phyloP scores from a whole-genome alignment of 2,113 vertebrate species.

The Phocoena sinus region DNA sequence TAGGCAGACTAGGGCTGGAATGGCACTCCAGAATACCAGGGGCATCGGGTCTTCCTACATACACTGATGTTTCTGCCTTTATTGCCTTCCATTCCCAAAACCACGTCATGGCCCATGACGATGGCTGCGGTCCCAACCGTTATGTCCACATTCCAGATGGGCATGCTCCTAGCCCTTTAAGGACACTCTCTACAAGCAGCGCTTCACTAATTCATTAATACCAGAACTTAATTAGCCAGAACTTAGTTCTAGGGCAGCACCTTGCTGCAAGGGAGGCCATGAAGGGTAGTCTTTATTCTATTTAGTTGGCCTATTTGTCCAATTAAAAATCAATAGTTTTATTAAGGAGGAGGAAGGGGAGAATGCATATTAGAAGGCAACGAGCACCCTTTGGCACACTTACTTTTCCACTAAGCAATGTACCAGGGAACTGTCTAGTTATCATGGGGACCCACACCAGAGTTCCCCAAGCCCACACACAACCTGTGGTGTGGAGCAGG shows the following conservation, averaged over 20 bases:
- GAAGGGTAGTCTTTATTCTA: background rate
- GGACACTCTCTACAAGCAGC: background rate
- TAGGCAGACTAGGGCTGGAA: background rate
- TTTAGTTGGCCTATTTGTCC: background rate
- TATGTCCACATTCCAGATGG: background rate
- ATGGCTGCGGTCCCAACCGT: fast-evolving
- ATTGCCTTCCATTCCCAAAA: background rate
- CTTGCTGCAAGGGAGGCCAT: background rate
- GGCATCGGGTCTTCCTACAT: background rate
- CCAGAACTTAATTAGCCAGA: background rate
- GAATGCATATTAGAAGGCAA: background rate
- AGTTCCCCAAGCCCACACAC: too few relatives aligned
- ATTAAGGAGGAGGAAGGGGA: background rate
- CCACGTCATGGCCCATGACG: background rate
- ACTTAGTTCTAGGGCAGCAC: background rate
- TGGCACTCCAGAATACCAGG: background rate
- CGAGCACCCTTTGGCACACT: background rate
- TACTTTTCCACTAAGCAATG: background rate
- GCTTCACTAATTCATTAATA: background rate
- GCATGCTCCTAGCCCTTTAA: background rate
- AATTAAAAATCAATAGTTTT: background rate
- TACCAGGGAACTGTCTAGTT: background rate
- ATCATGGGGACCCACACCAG: background rate
- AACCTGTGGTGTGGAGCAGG: background rate
- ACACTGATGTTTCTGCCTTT: background rate